Base-by-base conservation (phyloP, 2,113 vertebrate species). In the Bungarus multicinctus region DNA sequence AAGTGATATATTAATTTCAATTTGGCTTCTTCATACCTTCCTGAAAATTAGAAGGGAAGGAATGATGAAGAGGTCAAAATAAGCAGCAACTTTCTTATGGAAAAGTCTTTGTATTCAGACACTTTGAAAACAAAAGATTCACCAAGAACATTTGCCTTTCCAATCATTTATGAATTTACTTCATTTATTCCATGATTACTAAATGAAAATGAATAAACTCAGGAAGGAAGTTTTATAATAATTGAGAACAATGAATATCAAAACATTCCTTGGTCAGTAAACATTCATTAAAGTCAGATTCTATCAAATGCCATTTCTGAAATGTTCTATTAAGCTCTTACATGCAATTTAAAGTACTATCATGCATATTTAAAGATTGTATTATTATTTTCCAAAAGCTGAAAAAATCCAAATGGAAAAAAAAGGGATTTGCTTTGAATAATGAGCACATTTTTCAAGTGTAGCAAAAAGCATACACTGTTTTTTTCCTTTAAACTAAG, bases 201-300 rank as follows among this genome's bases (percentile, higher is more conserved):
- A 94, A 93, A 90, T 47, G 43, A 54, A 25, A 91, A 30, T 69
- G 55, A 94, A 88, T 23, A 39, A 4, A 96, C 45, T 20, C 27
- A 94, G n/a, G 87, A 47, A 94, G 50, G 90, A 94, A 90, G 93
- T n/a, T 0, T 52, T 0, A 88, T 94, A 54, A 10, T 91, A 94
- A 93, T 8, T 25, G 39, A 47, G 90, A 55, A 88, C 20, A 27
- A 74, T 1, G 53, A 39, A 93, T 92, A 60, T 25, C 90, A 43
- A 30, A 89, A 39, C 6, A 85, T 52, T 85, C 53, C 52, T 86
- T 92, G 93, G 45, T 57, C 2, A 52, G 39, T 89, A 94, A 91
- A 10, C 16, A 87, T 1, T 2, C 3, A 89, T 23, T 85, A 27
- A 60, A 92, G 25, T 45, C 6, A 90, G 52, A 89, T 47, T 64